phyloP scores from a whole-genome alignment of 2,113 vertebrate species.

The Aegithalos caudatus region DNA sequence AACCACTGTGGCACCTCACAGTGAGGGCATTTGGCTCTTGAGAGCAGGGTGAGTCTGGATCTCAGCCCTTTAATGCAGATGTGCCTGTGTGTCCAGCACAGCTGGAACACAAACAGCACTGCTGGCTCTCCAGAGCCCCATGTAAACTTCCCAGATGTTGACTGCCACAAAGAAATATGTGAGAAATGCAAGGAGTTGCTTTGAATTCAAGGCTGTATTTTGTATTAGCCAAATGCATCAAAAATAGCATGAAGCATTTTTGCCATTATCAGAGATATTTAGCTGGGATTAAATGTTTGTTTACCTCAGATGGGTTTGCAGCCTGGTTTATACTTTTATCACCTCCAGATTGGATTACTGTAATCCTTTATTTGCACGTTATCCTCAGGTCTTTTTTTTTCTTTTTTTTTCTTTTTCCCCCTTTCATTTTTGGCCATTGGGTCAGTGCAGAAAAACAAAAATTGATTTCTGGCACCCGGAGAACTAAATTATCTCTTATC shows the following conservation, averaged over 20 bases:
- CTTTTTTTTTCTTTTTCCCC: no score
- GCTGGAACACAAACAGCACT: background rate
- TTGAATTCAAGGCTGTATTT: slow-evolving; percentile 4
- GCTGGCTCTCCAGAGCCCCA: background rate
- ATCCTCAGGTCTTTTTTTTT: background rate
- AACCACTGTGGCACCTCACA: background rate
- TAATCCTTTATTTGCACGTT: slow-evolving; percentile 46
- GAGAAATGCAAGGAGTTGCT: background rate
- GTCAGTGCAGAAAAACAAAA: slow-evolving; percentile 28
- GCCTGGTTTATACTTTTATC: slow-evolving; percentile 24
- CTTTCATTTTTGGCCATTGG: background rate
- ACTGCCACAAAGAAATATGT: background rate
- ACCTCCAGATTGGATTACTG: slow-evolving; percentile 59
- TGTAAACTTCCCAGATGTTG: background rate
- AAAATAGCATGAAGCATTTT: background rate
- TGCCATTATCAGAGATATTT: slow-evolving; percentile 53
- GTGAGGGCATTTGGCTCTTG: background rate
- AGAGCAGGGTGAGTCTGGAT: background rate
- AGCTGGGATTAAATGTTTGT: slow-evolving; percentile 53
- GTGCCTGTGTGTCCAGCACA: background rate
- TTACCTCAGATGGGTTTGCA: slow-evolving; percentile 42
- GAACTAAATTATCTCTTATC: slow-evolving; percentile 51
- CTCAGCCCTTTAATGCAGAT: background rate
- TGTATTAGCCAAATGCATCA: slow-evolving; percentile 14
- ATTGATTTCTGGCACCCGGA: slow-evolving; percentile 42